Evolutionary conservation across 2,113 vertebrate species (phyloP).

Genomic region (Setophaga coronata): DNA sequence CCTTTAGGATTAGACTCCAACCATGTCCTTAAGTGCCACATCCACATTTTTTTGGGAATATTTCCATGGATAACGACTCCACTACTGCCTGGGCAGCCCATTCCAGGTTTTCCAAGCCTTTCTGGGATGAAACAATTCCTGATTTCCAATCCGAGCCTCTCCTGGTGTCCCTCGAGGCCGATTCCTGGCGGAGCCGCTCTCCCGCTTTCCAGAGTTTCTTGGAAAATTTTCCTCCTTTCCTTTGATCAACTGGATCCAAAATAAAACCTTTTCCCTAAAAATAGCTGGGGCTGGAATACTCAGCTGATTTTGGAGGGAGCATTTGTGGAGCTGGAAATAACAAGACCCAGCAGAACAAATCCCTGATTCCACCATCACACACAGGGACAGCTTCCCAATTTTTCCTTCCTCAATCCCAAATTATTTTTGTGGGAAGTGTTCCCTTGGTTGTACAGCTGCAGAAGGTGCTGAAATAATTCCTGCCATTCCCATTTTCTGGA

Average conservation of each 20-base stretch:
- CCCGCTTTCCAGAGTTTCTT: neutral
- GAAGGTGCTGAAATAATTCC: neutral
- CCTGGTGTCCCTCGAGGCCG: fast-evolving
- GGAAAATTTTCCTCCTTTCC: neutral
- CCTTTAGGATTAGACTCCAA: neutral
- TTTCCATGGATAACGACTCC: neutral
- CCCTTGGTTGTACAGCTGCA: too few species aligned
- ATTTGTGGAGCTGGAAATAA: neutral
- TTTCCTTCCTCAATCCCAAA: neutral
- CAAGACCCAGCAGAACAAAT: neutral
- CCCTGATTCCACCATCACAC: neutral
- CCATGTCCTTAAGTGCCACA: fast-evolving
- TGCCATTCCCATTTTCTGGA: neutral
- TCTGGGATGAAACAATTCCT: neutral
- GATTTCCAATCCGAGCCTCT: neutral
- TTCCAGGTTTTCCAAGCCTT: neutral
- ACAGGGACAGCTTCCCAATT: fast-evolving
- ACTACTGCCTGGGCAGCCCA: neutral
- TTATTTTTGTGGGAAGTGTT: neutral
- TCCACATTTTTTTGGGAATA: neutral
- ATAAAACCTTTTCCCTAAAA: constrained; percentile 37
- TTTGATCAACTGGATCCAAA: neutral
- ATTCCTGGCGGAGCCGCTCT: fast-evolving
- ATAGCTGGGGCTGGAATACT: neutral
- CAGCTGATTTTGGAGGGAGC: constrained; percentile 1